phyloP scores from a whole-genome alignment of 2,888 invertebrate genomes.

The Vesta saturnalis region DNA sequence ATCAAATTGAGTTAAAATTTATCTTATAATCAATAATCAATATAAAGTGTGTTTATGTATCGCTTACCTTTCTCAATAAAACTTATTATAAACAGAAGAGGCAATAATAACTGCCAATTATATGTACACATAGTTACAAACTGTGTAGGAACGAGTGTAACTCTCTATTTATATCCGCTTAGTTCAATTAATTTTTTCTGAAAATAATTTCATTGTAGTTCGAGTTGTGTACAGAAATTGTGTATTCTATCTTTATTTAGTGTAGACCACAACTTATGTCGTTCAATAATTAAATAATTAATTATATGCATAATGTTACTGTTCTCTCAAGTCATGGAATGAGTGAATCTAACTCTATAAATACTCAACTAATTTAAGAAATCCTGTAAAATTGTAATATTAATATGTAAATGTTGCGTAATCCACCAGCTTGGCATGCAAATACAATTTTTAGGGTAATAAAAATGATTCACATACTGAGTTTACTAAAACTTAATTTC shows the following conservation, averaged over 20 bases:
- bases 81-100: not conserved
- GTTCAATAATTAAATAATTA: not conserved
- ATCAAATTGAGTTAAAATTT: too few species aligned
- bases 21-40: not conserved
- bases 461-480: too few species aligned
- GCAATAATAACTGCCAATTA: slow-evolving; percentile 4
- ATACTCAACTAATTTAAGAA: too few species aligned
- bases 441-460: too few species aligned
- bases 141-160: not conserved
- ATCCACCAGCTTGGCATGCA: too few species aligned
- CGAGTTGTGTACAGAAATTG: not conserved
- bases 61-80: not conserved
- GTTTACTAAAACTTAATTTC: too few species aligned
- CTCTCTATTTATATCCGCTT: slow-evolving; percentile 7
- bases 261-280: not conserved
- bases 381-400: too few species aligned
- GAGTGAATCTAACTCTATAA: too few species aligned
- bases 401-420: too few species aligned
- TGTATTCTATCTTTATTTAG: not conserved
- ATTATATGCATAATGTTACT: too few species aligned
- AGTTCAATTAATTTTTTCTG: slow-evolving; percentile 11
- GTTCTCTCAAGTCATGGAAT: too few species aligned
- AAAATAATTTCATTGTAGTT: not conserved
- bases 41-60: not conserved
- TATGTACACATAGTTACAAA: not conserved